These are phyloP conservation scores for Isurus oxyrinchus DNA, from an alignment of 2,113 vertebrate genomes.

Conservation along the genomic window DNA sequence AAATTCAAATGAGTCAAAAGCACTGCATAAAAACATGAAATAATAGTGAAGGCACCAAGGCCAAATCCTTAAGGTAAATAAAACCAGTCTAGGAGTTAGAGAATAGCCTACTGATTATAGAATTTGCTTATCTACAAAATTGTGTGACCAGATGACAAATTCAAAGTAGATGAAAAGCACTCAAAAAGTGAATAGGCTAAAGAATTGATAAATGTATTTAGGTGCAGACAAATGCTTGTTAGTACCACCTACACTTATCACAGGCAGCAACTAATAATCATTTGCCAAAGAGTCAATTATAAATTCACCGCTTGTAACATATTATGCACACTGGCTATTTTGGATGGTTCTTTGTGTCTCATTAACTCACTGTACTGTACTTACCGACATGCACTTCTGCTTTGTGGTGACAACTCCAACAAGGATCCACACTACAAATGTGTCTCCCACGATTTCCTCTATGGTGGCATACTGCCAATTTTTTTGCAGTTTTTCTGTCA, in stretches of 20 bases:
- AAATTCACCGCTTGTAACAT: not conserved
- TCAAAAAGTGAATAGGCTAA: not conserved
- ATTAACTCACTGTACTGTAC: not conserved
- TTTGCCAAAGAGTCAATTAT: not conserved
- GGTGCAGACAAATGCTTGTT: not conserved
- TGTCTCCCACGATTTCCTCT: not conserved
- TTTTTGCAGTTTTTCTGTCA: not conserved
- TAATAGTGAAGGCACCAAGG: not conserved
- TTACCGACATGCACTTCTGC: not conserved
- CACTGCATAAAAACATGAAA: not conserved
- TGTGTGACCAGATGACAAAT: not conserved
- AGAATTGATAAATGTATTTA: not conserved
- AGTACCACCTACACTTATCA: not conserved
- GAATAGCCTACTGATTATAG: not conserved
- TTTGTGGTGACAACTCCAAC: not conserved
- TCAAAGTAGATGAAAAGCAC: not conserved
- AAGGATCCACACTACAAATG: not conserved
- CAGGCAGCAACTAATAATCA: not conserved
- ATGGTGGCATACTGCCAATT: not conserved
- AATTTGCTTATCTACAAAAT: not conserved
- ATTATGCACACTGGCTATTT: not conserved
- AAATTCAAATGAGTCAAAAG: not conserved
- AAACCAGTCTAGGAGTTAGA: not conserved
- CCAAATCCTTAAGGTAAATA: not conserved
- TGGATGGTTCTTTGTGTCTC: not conserved